Conservation (phyloP, 2,797 vertebrate genomes). For the Pteronotus mesoamericanus region DNA sequence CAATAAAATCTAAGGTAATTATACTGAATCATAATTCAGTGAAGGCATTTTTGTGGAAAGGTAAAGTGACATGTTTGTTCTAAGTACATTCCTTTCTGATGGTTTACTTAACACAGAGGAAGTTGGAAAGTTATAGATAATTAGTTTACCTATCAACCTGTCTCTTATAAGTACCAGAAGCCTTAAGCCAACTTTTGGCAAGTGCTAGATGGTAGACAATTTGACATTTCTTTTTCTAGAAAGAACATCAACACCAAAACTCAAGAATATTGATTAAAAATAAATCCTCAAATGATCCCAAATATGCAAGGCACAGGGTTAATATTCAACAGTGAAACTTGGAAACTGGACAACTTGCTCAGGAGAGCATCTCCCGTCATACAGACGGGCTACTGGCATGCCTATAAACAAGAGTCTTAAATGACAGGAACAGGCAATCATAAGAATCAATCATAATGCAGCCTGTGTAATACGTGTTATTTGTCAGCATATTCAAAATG, state of each 20-base stretch:
- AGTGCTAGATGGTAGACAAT: not conserved
- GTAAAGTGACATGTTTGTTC: constrained; percentile 17
- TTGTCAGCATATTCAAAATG: not conserved
- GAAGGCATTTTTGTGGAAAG: not conserved
- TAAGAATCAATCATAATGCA: not conserved
- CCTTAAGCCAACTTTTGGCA: not conserved
- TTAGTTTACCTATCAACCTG: not conserved
- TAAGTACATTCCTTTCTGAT: constrained; percentile 7
- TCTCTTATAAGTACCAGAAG: not conserved
- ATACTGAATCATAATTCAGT: constrained; percentile 10
- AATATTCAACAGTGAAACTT: not conserved
- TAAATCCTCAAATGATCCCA: not conserved
- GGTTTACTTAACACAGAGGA: not conserved
- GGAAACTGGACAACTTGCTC: not conserved
- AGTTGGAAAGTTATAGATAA: not conserved
- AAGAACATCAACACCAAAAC: not conserved
- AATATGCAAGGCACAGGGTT: not conserved
- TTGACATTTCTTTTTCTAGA: not conserved
- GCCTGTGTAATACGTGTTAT: not conserved
- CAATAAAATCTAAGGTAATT: not conserved
- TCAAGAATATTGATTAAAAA: not conserved
- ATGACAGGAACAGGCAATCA: not conserved
- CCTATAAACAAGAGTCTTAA: not conserved
- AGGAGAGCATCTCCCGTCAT: not conserved
- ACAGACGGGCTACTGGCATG: not conserved